These are phyloP conservation scores for Illadopsis cleaveri DNA, from an alignment of 2,113 vertebrate species.

Conservation along the genomic window DNA sequence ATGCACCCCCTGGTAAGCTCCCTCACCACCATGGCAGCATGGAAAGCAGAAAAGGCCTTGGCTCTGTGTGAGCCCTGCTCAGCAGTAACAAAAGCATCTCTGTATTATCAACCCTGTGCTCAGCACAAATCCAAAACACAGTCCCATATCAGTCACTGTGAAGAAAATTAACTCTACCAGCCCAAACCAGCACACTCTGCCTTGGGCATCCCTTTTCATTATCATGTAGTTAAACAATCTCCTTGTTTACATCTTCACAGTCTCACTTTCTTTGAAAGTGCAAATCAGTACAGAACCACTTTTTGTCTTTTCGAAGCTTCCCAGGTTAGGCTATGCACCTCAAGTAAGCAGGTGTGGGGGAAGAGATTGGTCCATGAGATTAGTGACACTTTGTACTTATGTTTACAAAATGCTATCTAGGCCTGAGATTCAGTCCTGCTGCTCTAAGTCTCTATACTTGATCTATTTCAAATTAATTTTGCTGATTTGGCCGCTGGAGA, in stretches of 20 bases:
- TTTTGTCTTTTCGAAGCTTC: background rate
- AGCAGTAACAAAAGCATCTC: background rate
- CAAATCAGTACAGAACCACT: background rate
- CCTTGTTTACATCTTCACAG: background rate
- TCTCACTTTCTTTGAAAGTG: background rate
- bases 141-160: background rate
- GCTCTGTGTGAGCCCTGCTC: background rate
- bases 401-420: background rate
- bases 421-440: background rate
- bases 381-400: background rate
- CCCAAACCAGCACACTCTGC: background rate
- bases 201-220: background rate
- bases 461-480: background rate
- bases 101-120: background rate
- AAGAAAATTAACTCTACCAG: background rate
- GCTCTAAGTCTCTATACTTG: background rate
- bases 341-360: background rate
- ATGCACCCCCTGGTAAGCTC: accelerated
- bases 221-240: background rate
- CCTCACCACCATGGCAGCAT: accelerated
- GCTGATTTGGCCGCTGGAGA: background rate
- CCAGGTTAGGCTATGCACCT: background rate
- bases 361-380: background rate
- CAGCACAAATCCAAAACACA: background rate
- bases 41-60: background rate